phyloP scores from a whole-genome alignment of 1,140 invertebrate genomes.

The Hycleus phaleratus region DNA sequence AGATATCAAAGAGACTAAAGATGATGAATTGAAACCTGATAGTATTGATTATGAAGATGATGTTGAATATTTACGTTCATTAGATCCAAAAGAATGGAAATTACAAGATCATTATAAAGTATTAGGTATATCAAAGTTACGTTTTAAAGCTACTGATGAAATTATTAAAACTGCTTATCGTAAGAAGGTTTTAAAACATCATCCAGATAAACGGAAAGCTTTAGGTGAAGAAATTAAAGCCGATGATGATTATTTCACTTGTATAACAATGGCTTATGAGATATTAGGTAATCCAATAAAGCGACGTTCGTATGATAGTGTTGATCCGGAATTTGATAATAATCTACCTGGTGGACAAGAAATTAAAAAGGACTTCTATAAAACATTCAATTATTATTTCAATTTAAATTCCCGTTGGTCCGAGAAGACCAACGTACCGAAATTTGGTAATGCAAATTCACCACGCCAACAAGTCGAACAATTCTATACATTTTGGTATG shows the following conservation, averaged over 20 bases:
- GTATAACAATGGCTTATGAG: slow-evolving; percentile 97
- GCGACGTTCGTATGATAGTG: slow-evolving; percentile 87
- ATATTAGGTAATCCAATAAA: slow-evolving; percentile 74
- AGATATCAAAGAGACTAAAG: slow-evolving; percentile 15
- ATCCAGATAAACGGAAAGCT: slow-evolving; percentile 94
- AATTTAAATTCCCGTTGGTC: slow-evolving; percentile 90
- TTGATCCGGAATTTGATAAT: slow-evolving; percentile 93
- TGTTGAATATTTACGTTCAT: slow-evolving; percentile 72
- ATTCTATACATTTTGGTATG: slow-evolving; percentile 91
- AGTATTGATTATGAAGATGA: slow-evolving; percentile 68
- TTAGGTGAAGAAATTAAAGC: slow-evolving; percentile 73
- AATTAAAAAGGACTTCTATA: slow-evolving; percentile 79
- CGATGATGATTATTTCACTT: slow-evolving; percentile 96
- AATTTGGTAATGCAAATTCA: slow-evolving; percentile 68
- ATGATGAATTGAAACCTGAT: slow-evolving; percentile 49
- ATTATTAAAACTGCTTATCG: slow-evolving; percentile 90
- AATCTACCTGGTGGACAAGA: slow-evolving; percentile 66
- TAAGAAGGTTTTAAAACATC: slow-evolving; percentile 88
- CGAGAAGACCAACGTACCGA: slow-evolving; percentile 76
- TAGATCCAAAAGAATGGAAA: slow-evolving; percentile 97
- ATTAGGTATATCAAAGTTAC: slow-evolving; percentile 73
- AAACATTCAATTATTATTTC: slow-evolving; percentile 71
- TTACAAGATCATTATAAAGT: slow-evolving; percentile 96
- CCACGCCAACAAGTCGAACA: slow-evolving; percentile 68
- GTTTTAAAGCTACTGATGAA: slow-evolving; percentile 73